Conservation (phyloP, 2,888 invertebrate genomes). For the Antitype chi region DNA sequence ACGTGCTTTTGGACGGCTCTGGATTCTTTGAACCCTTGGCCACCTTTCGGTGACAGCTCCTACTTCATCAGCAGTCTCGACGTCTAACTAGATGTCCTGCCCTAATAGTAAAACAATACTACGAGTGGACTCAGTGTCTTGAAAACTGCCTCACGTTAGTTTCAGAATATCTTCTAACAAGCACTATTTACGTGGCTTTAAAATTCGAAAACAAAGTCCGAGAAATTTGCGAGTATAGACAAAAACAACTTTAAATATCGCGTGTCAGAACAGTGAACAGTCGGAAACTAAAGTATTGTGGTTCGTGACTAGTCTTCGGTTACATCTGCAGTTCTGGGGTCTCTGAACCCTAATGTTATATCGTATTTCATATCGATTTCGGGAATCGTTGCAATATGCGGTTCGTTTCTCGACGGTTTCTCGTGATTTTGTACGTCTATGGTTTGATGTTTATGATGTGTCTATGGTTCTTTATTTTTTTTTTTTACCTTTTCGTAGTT, state of each 20-base stretch:
- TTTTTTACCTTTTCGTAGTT: background rate
- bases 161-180: background rate
- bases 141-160: background rate
- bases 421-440: slow-evolving; percentile 9
- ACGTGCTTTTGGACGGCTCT: no score
- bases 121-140: background rate
- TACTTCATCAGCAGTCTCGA: no score
- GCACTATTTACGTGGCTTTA: background rate
- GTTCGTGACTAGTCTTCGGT: slow-evolving; percentile 68
- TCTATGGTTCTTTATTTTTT: background rate
- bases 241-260: slow-evolving; percentile 54
- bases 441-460: background rate
- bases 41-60: no score
- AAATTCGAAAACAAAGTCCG: slow-evolving; percentile 17
- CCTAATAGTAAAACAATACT: no score
- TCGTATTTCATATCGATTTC: slow-evolving; percentile 63
- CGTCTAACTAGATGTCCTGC: no score
- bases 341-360: slow-evolving; percentile 68
- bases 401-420: slow-evolving; percentile 10
- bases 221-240: slow-evolving; percentile 12
- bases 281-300: slow-evolving; percentile 61
- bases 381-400: slow-evolving; percentile 46
- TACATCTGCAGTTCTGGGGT: slow-evolving; percentile 69
- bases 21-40: no score
- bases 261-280: slow-evolving; percentile 55